A percentile compares a stretch with the other conserved stretches of the same genome.
Evolutionary conservation across 1,140 invertebrate species (phyloP).

Genomic region (Zelostemma sp.): DNA sequence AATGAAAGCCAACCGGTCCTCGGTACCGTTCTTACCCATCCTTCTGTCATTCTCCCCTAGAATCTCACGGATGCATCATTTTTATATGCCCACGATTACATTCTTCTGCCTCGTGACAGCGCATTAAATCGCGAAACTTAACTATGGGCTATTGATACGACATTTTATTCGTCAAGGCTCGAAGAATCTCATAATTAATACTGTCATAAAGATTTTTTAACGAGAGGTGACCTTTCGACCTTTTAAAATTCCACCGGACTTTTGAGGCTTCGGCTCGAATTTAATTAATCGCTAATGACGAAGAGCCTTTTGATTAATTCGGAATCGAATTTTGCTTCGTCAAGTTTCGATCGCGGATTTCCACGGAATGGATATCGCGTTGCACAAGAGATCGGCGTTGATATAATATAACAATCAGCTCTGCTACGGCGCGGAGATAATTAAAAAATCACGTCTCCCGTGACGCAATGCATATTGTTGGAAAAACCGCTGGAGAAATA

Average conservation of each 20-base stretch:
- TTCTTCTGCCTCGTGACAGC: conserved; percentile 20
- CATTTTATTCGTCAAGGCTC: conserved; percentile 1
- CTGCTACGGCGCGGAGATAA: conserved; percentile 25
- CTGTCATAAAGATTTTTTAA: too few relatives aligned
- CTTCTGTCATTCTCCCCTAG: conserved; percentile 27
- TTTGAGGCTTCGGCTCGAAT: too few relatives aligned
- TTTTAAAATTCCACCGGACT: too few relatives aligned
- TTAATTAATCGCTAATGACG: too few relatives aligned
- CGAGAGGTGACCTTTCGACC: too few relatives aligned
- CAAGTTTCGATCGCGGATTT: too few relatives aligned
- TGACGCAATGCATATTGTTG: conserved; percentile 35
- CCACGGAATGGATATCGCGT: background rate
- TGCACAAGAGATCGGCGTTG: conserved; percentile 2
- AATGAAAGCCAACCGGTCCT: conserved; percentile 44
- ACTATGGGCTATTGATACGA: conserved; percentile 17
- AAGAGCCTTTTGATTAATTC: too few relatives aligned
- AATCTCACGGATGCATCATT: conserved; percentile 33
- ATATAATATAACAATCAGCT: conserved; percentile 31
- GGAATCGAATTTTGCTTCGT: too few relatives aligned
- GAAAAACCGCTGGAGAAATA: conserved; percentile 24
- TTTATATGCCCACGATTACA: conserved; percentile 28
- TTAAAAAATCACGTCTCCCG: conserved; percentile 34
- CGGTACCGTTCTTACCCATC: conserved; percentile 35
- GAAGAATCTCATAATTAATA: background rate
- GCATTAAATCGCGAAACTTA: conserved; percentile 18